Conservation (phyloP, 1,140 invertebrate genomes). For the Drosophila lini region DNA sequence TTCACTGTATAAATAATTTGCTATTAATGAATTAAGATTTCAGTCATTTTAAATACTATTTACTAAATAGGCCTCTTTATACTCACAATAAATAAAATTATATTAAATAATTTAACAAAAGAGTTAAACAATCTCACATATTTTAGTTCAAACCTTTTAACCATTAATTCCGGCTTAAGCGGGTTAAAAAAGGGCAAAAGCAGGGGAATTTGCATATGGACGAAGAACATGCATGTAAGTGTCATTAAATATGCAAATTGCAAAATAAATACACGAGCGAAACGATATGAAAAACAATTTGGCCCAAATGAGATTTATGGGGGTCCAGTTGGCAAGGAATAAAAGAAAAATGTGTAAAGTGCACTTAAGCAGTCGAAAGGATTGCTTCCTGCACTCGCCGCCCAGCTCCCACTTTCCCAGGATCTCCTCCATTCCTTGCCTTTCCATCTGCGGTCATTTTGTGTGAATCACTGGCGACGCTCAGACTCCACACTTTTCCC, state of each 20-base stretch:
- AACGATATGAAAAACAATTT: slow-evolving; percentile 70
- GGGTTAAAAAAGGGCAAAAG: slow-evolving; percentile 30
- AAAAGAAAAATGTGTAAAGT: slow-evolving; percentile 78
- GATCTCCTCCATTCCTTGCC: neutral
- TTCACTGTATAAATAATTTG: too few relatives aligned
- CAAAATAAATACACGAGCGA: slow-evolving; percentile 54
- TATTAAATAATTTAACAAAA: too few relatives aligned
- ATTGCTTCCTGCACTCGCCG: slow-evolving; percentile 52
- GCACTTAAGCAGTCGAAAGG: slow-evolving; percentile 72
- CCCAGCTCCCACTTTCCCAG: neutral
- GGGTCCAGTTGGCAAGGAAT: slow-evolving; percentile 53
- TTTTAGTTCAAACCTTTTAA: neutral
- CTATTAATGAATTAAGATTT: too few relatives aligned
- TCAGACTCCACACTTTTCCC: slow-evolving; percentile 45
- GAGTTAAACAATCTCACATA: too few relatives aligned
- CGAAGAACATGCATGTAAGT: slow-evolving; percentile 67
- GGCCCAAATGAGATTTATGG: slow-evolving; percentile 75
- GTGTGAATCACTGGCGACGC: slow-evolving; percentile 59
- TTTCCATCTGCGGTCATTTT: slow-evolving; percentile 59
- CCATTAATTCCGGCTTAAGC: slow-evolving; percentile 24
- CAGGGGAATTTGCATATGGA: slow-evolving; percentile 37
- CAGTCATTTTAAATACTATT: neutral
- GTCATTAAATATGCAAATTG: slow-evolving; percentile 82
- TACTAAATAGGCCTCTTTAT: neutral
- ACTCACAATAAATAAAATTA: neutral